A percentile compares a stretch with the other conserved stretches of the same genome.
Conservation (phyloP, 1,140 invertebrate genomes). For the Medauroidea extradentata region DNA sequence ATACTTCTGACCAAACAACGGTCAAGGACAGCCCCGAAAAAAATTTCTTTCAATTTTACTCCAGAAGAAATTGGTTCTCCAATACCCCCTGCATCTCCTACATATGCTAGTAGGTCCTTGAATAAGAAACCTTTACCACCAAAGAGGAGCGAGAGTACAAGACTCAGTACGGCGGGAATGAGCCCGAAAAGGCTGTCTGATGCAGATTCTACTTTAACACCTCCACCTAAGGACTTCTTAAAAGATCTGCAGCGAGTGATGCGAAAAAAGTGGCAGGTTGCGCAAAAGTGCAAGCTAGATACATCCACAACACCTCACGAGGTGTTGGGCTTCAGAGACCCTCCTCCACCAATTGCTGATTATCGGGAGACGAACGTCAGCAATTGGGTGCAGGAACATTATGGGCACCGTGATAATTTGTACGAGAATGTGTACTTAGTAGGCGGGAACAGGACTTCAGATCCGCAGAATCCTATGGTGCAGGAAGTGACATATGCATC, state of each 20-base stretch:
- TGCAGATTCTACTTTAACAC: conserved; percentile 53
- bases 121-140: conserved; percentile 44
- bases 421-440: conserved; percentile 55
- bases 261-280: conserved; percentile 91
- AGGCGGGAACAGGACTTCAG: background rate
- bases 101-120: conserved; percentile 24
- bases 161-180: conserved; percentile 43
- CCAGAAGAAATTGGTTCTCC: conserved; percentile 3
- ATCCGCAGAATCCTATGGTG: conserved; percentile 37
- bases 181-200: conserved; percentile 64
- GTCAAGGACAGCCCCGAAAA: conserved; percentile 23
- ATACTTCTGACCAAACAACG: conserved; percentile 12
- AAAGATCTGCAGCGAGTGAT: conserved; percentile 86
- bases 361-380: conserved; percentile 79
- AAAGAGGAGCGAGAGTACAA: conserved; percentile 54
- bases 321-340: conserved; percentile 83
- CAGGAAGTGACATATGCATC: conserved; percentile 44
- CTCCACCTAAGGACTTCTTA: conserved; percentile 78
- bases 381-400: conserved; percentile 87
- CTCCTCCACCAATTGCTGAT: conserved; percentile 57
- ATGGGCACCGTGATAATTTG: conserved; percentile 57
- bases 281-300: conserved; percentile 84
- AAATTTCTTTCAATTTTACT: conserved; percentile 33
- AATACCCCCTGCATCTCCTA: conserved; percentile 3
- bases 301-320: conserved; percentile 81